Evolutionary conservation across 2,888 invertebrate species (phyloP), one percentile per base, ranked within the genome.

Genomic region (Rhamphomyia laevipes): DNA sequence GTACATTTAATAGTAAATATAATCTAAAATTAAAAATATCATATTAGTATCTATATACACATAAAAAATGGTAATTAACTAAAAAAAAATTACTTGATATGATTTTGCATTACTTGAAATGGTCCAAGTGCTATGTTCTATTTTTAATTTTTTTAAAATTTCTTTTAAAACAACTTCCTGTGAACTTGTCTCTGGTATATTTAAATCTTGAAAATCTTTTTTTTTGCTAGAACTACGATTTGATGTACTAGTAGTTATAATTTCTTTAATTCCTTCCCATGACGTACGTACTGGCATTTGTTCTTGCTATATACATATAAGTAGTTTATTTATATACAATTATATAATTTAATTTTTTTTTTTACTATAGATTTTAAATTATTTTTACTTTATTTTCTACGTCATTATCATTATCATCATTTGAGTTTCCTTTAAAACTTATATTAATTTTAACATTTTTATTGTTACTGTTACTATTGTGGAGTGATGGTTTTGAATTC

Each of bases 1-100:
- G 77, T 75, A 3, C 77, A 75, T 47, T 77, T 77, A 41, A 80
- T 63, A 0, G 78, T 74, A 61, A 83, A 82, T 15, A 73, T 73
- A 1, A 82, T 73, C 56, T 68, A 58, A 21, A 30, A 6, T 27
- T 21, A 35, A 45, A 43, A 31, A 27, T 41, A 27, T 30, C 35
- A 48, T 38, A 38, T n/a, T 13, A 43, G 31, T 15, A 30, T 15
- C 11, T 15, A 33, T 6, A 13, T 33, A 33, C 30, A 30, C n/a
- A n/a, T 33, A 31, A 10, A 31, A 12, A 31, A 10, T 30, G 6
- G 30, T 30, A 31, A 31, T 13, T 18, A 42, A 18, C 12, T 23
- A 27, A 50, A 43, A 50, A 43, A 47, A 42, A 55, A 57, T 73
- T 71, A 60, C 61, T 68, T 76, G 76, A 63, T 74, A 73, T 57